A percentile compares a stretch with the other conserved stretches of the same genome.
These are phyloP conservation scores for Silurus asotus DNA, from an alignment of 2,113 vertebrate species.

Conservation along the genomic window DNA sequence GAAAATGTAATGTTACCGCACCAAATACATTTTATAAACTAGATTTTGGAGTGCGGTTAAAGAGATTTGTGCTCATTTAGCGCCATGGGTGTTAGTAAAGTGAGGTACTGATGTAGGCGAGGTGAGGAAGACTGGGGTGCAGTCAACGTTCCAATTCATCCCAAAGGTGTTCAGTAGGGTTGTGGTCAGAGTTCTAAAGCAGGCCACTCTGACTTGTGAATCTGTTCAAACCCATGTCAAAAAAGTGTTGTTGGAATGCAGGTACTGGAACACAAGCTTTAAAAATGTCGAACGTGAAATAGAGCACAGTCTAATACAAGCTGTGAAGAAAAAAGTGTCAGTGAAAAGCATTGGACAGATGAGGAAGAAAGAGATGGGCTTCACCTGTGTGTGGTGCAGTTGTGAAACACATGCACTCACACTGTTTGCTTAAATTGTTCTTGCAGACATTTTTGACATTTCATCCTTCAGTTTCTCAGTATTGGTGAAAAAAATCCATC, in stretches of 20 bases:
- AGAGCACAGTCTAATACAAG: not conserved
- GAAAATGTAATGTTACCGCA: no score
- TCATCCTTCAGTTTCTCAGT: not conserved
- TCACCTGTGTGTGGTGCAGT: not conserved
- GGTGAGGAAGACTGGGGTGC: no score
- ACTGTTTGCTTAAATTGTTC: not conserved
- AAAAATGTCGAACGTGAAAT: slow-evolving; percentile 1
- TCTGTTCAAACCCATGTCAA: not conserved
- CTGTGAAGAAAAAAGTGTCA: not conserved
- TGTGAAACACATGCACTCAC: not conserved
- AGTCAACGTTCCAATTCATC: no score
- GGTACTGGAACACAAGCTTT: not conserved
- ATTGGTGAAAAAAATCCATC: not conserved
- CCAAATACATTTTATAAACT: no score
- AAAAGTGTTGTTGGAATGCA: not conserved
- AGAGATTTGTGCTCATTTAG: no score
- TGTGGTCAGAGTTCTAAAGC: not conserved
- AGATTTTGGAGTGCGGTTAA: no score
- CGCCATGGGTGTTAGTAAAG: no score
- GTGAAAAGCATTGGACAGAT: not conserved
- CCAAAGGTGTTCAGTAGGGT: no score
- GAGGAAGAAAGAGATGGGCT: not conserved
- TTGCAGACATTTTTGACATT: not conserved
- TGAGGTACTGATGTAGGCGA: no score
- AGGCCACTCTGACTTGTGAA: slow-evolving; percentile 20